Evolutionary conservation across 92 coral and sea anemone genomes (phyloP), one percentile per base, ranked within the genome.

Genomic region (Phymanthus crucifer): DNA sequence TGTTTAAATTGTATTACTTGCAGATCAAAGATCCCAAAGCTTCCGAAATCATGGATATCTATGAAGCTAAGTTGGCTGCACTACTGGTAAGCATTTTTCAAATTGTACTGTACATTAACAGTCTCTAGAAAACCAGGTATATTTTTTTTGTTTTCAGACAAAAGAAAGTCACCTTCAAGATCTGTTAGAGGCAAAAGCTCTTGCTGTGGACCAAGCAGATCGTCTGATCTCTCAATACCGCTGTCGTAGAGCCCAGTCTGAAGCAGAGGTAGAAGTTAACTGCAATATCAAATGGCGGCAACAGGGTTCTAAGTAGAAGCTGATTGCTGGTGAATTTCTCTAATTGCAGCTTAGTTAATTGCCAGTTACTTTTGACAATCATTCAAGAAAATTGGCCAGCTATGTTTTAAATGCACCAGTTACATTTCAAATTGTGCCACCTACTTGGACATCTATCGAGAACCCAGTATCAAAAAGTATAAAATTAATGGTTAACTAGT

Each of bases 141-240:
- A 34, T 4, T 6, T 71, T 32, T 1, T 26, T 74, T 57, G 56
- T 65, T 21, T 72, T 50, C 88, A 95, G 98, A 95, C 98, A 8
- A 95, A 93, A 77, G 98, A 95, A 83, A 88, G 95, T 71, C 98
- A 95, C 71, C 93, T 95, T 68, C 98, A 95, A 61, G 98, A 95
- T 85, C 86, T 95, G 19, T 85, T 95, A 29, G 98, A 95, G 82
- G 95, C 97, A 4, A 95, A 95, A 80, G 86, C 98, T 6, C 91
- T 95, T 73, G 98, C 98, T 7, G 89, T 95, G 27, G 89, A 91
- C 17, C 98, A 95, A 77, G 97, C 98, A 3, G 98, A 95, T 74
- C 98, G 98, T 27, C 88, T 95, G 70, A 93, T 95, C 64, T 93
- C 98, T 6, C 95, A 95, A 64, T 93, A 95, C 88, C 85, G 98